Evolutionary conservation across 2,888 invertebrate genomes (phyloP), one percentile per base, ranked within the genome.

Genomic region (Eucera pruinosa): DNA sequence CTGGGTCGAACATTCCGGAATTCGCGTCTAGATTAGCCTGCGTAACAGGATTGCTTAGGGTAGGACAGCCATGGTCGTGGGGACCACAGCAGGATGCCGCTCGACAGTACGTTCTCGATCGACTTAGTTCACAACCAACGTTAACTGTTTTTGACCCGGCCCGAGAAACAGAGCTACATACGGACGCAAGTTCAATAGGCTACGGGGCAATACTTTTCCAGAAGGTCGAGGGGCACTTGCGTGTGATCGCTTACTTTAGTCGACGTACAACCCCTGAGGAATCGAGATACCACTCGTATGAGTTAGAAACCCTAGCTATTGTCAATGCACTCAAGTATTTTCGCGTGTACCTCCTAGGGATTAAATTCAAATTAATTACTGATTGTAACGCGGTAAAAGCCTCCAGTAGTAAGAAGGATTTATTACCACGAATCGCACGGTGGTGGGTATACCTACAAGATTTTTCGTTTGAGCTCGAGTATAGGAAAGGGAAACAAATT

Each of bases 1-100:
- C 69, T 90, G 18, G 90, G 91, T 0, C 86, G 89, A 62, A 57
- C 52, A 33, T 73, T 61, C 20, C 33, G 73, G 1, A 66, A 61
- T 11, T 73, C 45, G 2, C 9, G 3, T 1, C 57, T 5, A n/a
- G n/a, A n/a, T n/a, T n/a, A n/a, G n/a, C n/a, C n/a, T n/a, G n/a
- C n/a, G n/a, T n/a, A n/a, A n/a, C n/a, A n/a, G n/a, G n/a, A n/a
- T n/a, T n/a, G n/a, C n/a, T n/a, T n/a, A n/a, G n/a, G n/a, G n/a
- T n/a, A n/a, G n/a, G n/a, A n/a, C n/a, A n/a, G n/a, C n/a, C n/a
- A n/a, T n/a, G n/a, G n/a, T n/a, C n/a, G n/a, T n/a, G n/a, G n/a
- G n/a, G n/a, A n/a, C n/a, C n/a, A n/a, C n/a, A n/a, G n/a, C n/a
- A n/a, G n/a, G n/a, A n/a, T n/a, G n/a, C n/a, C n/a, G n/a, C n/a